Conservation (phyloP, 2,888 invertebrate species). For the Troides helena region DNA sequence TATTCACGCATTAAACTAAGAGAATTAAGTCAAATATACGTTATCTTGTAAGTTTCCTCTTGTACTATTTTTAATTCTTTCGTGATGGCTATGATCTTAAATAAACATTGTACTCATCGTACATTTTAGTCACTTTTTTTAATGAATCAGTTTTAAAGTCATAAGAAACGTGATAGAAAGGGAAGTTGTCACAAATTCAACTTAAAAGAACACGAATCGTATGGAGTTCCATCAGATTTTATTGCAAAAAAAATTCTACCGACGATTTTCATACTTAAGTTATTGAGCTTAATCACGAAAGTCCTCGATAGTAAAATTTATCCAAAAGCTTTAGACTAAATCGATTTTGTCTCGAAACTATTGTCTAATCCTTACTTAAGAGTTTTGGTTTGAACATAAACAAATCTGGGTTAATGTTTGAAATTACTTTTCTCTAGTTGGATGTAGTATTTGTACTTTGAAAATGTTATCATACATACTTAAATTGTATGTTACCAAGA, state of each 20-base stretch:
- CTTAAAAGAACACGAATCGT: too few relatives aligned
- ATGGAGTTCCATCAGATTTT: too few relatives aligned
- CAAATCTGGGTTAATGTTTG: constrained; percentile 8
- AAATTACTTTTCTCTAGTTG: neutral
- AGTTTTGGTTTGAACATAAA: constrained; percentile 14
- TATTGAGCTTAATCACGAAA: neutral
- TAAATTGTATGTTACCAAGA: too few relatives aligned
- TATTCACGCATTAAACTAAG: neutral
- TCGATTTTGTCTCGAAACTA: constrained; percentile 19
- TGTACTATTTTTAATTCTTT: neutral
- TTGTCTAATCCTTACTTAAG: constrained; percentile 18
- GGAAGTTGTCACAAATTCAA: too few relatives aligned
- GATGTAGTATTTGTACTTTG: neutral
- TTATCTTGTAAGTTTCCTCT: neutral
- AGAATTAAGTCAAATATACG: neutral
- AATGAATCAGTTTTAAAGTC: too few relatives aligned
- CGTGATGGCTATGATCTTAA: neutral
- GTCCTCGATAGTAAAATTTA: neutral
- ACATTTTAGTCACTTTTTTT: too few relatives aligned
- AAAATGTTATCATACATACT: too few relatives aligned
- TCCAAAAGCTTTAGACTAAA: constrained; percentile 12
- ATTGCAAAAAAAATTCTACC: neutral
- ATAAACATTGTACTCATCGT: too few relatives aligned
- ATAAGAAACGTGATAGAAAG: too few relatives aligned
- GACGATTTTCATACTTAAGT: neutral